Evolutionary conservation across 2,113 vertebrate genomes (phyloP).

Genomic region (Mastomys coucha): DNA sequence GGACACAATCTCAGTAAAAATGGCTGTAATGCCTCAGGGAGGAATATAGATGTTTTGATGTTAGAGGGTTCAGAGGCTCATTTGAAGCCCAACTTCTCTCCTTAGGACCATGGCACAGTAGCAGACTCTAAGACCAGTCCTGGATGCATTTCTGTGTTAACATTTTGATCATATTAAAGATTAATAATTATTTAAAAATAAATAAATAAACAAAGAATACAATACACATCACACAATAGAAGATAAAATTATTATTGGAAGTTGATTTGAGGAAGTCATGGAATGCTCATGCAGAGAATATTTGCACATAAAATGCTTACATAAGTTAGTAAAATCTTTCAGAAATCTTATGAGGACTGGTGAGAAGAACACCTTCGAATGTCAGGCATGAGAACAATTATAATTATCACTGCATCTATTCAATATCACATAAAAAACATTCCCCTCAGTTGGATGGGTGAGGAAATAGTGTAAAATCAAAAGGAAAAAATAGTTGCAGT

Average conservation of each 20-base stretch:
- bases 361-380: background rate
- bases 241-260: background rate
- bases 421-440: background rate
- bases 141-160: background rate
- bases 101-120: background rate
- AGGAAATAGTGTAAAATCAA: background rate
- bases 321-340: background rate
- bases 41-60: background rate
- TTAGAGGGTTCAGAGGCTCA: background rate
- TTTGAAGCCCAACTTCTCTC: background rate
- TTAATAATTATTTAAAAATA: background rate
- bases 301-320: background rate
- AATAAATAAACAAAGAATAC: background rate
- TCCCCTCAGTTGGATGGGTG: background rate
- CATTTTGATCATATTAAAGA: background rate
- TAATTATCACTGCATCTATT: background rate
- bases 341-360: background rate
- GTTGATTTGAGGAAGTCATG: background rate
- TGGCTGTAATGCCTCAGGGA: background rate
- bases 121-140: background rate
- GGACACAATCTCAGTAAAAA: background rate
- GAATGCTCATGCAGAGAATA: background rate
- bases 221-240: background rate
- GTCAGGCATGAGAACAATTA: background rate
- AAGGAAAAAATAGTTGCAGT: background rate